Evolutionary conservation across 2,113 vertebrate genomes (phyloP).

Genomic region (Furnarius figulus): DNA sequence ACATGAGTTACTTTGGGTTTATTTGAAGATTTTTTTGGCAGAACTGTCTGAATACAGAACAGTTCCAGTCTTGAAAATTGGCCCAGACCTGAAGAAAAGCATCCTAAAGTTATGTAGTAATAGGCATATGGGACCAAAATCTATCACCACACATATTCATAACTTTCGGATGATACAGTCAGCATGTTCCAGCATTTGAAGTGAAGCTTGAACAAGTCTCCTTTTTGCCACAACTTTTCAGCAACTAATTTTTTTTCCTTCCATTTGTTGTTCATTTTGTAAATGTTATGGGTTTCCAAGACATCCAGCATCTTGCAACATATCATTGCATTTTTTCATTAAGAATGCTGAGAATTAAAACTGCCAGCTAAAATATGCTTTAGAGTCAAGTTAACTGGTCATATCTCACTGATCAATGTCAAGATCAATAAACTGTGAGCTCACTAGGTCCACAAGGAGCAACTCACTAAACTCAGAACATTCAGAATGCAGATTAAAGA

Average conservation of each 20-base stretch:
- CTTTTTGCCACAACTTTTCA: background rate
- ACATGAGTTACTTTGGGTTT: background rate
- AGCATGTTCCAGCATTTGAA: background rate
- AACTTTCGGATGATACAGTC: background rate
- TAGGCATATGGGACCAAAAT: background rate
- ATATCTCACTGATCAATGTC: background rate
- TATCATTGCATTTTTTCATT: background rate
- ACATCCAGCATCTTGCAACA: background rate
- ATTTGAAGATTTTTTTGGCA: background rate
- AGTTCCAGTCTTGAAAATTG: background rate
- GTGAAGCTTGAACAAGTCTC: background rate
- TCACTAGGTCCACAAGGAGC: background rate
- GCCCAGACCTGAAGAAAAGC: background rate
- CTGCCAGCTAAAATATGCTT: constrained; percentile 14
- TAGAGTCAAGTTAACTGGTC: background rate
- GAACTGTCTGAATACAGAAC: background rate
- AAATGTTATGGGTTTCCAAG: background rate
- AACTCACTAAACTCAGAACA: background rate
- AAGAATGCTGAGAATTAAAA: constrained; percentile 5
- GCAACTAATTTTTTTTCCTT: background rate
- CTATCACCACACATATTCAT: background rate
- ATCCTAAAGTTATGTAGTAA: background rate
- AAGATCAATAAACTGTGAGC: background rate
- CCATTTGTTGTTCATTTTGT: background rate
- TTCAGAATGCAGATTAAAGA: background rate